Evolutionary conservation across 2,797 vertebrate species (phyloP).

Genomic region (Sandelia bainsii): DNA sequence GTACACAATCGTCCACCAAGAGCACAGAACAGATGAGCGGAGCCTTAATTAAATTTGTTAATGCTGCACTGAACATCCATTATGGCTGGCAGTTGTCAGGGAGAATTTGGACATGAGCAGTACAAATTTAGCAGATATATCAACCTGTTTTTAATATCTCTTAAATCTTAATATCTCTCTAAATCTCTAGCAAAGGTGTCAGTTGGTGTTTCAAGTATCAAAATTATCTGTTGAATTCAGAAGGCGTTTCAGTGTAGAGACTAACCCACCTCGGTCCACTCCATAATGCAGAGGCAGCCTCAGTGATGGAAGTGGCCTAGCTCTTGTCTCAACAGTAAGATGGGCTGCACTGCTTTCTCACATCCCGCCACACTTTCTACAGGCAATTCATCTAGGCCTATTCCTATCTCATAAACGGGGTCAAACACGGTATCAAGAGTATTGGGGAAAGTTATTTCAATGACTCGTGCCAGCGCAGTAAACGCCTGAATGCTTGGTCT

Average conservation of each 20-base stretch:
- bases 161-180: too few species aligned
- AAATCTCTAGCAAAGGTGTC: not conserved
- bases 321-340: slow-evolving; percentile 47
- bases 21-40: slow-evolving; percentile 66
- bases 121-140: slow-evolving; percentile 8
- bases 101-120: slow-evolving; percentile 17
- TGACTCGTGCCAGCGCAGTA: slow-evolving; percentile 67
- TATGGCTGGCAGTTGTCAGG: slow-evolving; percentile 41
- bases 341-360: slow-evolving; percentile 42
- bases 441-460: slow-evolving; percentile 82
- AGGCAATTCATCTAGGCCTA: slow-evolving; percentile 65
- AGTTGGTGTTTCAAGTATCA: slow-evolving; percentile 6
- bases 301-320: slow-evolving; percentile 61
- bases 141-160: not conserved
- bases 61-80: slow-evolving; percentile 66
- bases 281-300: slow-evolving; percentile 21
- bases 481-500: slow-evolving; percentile 73
- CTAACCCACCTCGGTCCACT: slow-evolving; percentile 35
- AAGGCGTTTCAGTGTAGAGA: slow-evolving; percentile 29
- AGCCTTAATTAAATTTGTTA: slow-evolving; percentile 72
- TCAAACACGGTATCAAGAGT: slow-evolving; percentile 78
- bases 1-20: slow-evolving; percentile 60
- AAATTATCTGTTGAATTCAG: slow-evolving; percentile 28
- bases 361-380: slow-evolving; percentile 42
- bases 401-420: slow-evolving; percentile 76